phyloP scores from a whole-genome alignment of 2,113 vertebrate genomes.

The Athene noctua region DNA sequence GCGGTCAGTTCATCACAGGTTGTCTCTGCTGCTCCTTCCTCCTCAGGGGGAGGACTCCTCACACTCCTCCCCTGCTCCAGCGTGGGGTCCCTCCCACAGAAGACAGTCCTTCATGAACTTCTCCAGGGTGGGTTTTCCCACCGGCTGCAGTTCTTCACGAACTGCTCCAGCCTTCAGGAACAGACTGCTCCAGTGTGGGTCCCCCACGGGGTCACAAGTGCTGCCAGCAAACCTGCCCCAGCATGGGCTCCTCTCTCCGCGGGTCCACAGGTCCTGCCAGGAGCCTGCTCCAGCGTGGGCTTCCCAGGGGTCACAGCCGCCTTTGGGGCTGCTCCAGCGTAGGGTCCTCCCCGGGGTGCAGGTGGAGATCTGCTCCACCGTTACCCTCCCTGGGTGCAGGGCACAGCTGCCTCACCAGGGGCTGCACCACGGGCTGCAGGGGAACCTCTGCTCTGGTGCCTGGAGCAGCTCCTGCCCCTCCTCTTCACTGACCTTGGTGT shows the following conservation, averaged over 20 bases:
- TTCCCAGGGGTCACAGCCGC: not conserved
- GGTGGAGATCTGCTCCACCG: not conserved
- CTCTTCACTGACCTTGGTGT: not conserved
- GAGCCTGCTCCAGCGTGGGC: no score
- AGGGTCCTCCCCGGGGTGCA: not conserved
- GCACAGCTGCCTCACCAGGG: not conserved
- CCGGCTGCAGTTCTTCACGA: not conserved
- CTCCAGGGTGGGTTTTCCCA: not conserved
- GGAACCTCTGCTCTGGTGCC: not conserved
- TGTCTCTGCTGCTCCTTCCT: not conserved
- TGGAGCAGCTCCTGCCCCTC: not conserved
- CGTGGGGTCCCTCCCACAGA: not conserved
- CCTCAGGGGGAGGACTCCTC: not conserved
- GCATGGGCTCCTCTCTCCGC: no score
- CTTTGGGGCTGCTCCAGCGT: not conserved
- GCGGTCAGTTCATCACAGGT: not conserved
- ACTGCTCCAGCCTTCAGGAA: not conserved
- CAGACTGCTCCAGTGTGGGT: not conserved
- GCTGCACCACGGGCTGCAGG: not conserved
- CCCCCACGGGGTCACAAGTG: not conserved
- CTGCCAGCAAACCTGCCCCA: not conserved
- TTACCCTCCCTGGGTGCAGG: not conserved
- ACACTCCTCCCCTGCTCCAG: not conserved
- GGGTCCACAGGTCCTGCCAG: not conserved
- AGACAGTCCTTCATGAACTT: not conserved